phyloP scores from a whole-genome alignment of 2,113 vertebrate genomes.

The Festucalex cinctus region DNA sequence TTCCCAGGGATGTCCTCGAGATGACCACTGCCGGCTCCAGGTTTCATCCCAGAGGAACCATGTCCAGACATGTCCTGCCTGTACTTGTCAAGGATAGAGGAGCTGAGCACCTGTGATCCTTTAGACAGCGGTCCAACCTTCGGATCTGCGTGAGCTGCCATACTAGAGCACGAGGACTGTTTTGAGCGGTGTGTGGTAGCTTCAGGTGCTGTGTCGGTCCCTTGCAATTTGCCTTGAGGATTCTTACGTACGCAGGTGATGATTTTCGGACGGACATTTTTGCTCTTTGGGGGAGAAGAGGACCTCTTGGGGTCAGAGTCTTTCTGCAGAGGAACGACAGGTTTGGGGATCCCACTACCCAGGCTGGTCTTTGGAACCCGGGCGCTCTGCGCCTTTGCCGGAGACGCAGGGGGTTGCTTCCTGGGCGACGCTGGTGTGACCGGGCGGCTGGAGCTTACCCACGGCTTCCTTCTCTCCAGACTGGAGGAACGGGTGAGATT shows the following conservation, averaged over 20 bases:
- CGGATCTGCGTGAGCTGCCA: slow-evolving; percentile 67
- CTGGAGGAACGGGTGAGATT: slow-evolving; percentile 52
- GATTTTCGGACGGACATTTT: slow-evolving; percentile 90
- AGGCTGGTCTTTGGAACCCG: slow-evolving; percentile 71
- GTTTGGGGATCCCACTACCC: slow-evolving; percentile 83
- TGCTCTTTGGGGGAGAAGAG: slow-evolving; percentile 77
- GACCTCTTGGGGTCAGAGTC: slow-evolving; percentile 69
- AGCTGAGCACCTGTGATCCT: slow-evolving; percentile 50
- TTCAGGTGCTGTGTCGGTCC: slow-evolving; percentile 55
- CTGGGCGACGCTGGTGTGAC: slow-evolving; percentile 62
- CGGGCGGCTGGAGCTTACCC: slow-evolving; percentile 65
- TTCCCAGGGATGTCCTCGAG: slow-evolving; percentile 71
- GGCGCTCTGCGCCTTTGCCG: slow-evolving; percentile 56
- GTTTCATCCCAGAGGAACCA: slow-evolving; percentile 63
- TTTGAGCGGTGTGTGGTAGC: slow-evolving; percentile 65
- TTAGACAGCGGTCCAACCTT: slow-evolving; percentile 67
- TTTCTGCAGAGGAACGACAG: slow-evolving; percentile 63
- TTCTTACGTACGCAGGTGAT: slow-evolving; percentile 91
- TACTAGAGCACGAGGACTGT: slow-evolving; percentile 58
- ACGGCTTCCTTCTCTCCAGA: slow-evolving; percentile 68
- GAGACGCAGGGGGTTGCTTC: slow-evolving; percentile 53
- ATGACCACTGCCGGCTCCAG: neutral
- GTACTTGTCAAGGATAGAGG: slow-evolving; percentile 80
- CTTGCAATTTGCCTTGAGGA: slow-evolving; percentile 76
- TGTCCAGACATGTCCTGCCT: slow-evolving; percentile 80